Base-by-base conservation (phyloP, 2,113 vertebrate species). In the Stomatorhinus ivindoensis region DNA sequence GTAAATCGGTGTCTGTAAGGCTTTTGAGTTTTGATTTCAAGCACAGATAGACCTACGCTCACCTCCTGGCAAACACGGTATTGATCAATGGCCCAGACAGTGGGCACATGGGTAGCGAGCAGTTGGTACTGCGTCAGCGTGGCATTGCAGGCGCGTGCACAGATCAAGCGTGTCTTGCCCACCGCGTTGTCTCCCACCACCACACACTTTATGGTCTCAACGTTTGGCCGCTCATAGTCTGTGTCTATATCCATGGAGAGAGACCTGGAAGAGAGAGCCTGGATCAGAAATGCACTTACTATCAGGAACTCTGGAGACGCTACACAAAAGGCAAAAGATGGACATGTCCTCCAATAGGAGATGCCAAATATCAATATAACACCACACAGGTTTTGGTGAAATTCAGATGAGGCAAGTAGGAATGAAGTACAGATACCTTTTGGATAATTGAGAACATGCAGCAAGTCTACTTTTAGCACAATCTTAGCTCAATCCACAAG, bases 101-200 rank as follows among this genome's bases (percentile, higher is more conserved):
- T 97, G 94, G 97, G 97, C 94, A 97, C 96, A 92, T 97, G 97
- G 89, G 97, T 97, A 94, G 97, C 97, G 42, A 97, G 96, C 93
- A 98, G 96, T 95, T 97, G 97, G 96, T 98, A 97, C 95, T 97
- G 97, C 90, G 96, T 97, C 93, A 98, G 97, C 90, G 97, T 97
- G 94, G 97, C 96, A 92, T 98, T 97, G 94, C 97, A 98, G 93
- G 97, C 97, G 61, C 97, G 95, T 90, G 97, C 97, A 90, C 97
- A 97, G 94, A 98, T 97, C 88, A 98, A 96, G 50, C 97, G 95
- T 86, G 97, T 97, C 94, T 97, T 97, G 85, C 97, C 97, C 93
- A 97, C 97, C 9, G 97, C 97, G 90, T 97, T 98, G 94, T 97
- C 97, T 88, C 97, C 97, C 13, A 97, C 97, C 93, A 97, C 97